Evolutionary conservation across 1,140 invertebrate species (phyloP).

Genomic region (Cardiocondyla obscurior): DNA sequence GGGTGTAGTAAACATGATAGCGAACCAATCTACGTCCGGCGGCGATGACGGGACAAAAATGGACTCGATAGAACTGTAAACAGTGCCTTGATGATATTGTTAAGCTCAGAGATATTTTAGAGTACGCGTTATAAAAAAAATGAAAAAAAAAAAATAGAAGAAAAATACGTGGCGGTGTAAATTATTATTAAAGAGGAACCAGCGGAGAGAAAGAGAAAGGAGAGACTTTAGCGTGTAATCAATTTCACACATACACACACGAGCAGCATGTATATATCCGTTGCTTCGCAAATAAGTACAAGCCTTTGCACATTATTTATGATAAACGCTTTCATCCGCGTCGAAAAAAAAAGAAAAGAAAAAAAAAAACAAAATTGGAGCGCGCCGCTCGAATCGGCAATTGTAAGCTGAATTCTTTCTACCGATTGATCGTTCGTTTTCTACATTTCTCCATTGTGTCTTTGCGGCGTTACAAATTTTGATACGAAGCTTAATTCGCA

Average conservation of each 20-base stretch:
- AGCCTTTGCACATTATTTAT: conserved; percentile 68
- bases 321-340: conserved; percentile 49
- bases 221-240: conserved; percentile 32
- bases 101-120: conserved; percentile 69
- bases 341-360: no score
- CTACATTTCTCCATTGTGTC: neutral
- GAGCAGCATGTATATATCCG: conserved; percentile 64
- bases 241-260: conserved; percentile 51
- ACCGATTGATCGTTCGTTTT: neutral
- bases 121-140: neutral
- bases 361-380: no score
- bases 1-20: neutral
- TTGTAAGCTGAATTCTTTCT: neutral
- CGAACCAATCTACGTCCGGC: neutral
- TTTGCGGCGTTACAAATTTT: neutral
- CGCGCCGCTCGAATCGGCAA: conserved; percentile 35
- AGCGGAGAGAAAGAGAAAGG: neutral
- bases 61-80: conserved; percentile 62
- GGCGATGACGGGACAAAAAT: neutral
- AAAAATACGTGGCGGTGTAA: conserved; percentile 9
- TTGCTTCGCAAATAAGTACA: conserved; percentile 64
- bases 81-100: conserved; percentile 67
- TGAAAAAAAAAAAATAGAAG: no score
- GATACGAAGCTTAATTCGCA: neutral
- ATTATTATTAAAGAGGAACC: conserved; percentile 30